Conservation (phyloP, 2,113 vertebrate genomes). For the Puma concolor region DNA sequence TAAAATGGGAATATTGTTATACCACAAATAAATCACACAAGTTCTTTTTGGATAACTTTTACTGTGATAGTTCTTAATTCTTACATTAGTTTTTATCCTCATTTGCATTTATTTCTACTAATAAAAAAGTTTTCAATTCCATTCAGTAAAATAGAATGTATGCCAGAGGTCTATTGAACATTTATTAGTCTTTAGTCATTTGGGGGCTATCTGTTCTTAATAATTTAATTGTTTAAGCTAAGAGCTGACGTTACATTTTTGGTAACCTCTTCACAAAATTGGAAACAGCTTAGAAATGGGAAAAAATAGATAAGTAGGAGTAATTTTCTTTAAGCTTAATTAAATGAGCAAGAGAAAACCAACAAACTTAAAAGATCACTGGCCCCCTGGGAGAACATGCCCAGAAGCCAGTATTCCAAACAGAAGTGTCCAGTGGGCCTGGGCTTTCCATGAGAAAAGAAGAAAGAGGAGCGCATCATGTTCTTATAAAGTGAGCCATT, state of each 20-base stretch:
- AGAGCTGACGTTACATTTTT: neutral
- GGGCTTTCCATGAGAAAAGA: slow-evolving; percentile 5
- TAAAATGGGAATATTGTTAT: neutral
- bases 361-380: neutral
- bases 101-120: neutral
- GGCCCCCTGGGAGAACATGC: neutral
- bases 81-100: neutral
- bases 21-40: neutral
- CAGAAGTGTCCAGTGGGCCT: neutral
- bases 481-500: slow-evolving; percentile 65
- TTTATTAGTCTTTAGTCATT: neutral
- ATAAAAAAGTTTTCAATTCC: neutral
- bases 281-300: neutral
- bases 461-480: neutral
- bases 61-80: neutral
- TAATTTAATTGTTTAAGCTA: slow-evolving; percentile 30
- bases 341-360: slow-evolving; percentile 21
- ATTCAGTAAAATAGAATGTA: neutral
- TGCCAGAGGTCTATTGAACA: neutral
- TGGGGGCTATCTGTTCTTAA: neutral
- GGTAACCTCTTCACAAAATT: neutral
- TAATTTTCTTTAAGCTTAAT: neutral
- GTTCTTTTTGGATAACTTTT: slow-evolving; percentile 25
- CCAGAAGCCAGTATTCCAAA: slow-evolving; percentile 7
- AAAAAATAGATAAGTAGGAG: neutral